Conservation (phyloP, 2,113 vertebrate species). For the Myiozetetes cayanensis region DNA sequence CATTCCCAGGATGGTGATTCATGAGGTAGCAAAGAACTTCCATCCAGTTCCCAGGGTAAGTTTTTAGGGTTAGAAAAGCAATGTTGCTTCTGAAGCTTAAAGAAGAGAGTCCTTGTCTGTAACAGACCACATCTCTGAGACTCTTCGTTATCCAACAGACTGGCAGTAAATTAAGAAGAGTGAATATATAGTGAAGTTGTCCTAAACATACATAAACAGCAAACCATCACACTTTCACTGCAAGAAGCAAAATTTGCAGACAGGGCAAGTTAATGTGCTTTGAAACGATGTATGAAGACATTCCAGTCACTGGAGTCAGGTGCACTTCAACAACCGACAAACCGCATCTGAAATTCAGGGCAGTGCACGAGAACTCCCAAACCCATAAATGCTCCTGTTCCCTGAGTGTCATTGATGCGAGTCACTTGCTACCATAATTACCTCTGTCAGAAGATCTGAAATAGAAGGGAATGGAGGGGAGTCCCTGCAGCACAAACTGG, state of each 20-base stretch:
- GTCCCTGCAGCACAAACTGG: background rate
- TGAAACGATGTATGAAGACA: background rate
- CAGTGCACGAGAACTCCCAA: background rate
- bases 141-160: background rate
- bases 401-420: background rate
- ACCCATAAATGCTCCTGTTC: background rate
- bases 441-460: background rate
- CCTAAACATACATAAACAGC: background rate
- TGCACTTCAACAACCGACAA: background rate
- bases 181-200: background rate
- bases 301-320: background rate
- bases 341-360: background rate
- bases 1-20: background rate
- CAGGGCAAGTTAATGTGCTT: background rate
- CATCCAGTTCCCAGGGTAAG: background rate
- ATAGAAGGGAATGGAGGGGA: background rate
- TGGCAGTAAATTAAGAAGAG: background rate
- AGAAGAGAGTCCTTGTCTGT: background rate
- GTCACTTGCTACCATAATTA: background rate
- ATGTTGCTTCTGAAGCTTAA: background rate
- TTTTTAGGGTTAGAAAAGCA: background rate
- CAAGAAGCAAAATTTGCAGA: background rate
- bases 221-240: background rate
- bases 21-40: background rate
- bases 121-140: background rate